phyloP scores from a whole-genome alignment of 1,140 invertebrate genomes.

The Pogonomyrmex barbatus region DNA sequence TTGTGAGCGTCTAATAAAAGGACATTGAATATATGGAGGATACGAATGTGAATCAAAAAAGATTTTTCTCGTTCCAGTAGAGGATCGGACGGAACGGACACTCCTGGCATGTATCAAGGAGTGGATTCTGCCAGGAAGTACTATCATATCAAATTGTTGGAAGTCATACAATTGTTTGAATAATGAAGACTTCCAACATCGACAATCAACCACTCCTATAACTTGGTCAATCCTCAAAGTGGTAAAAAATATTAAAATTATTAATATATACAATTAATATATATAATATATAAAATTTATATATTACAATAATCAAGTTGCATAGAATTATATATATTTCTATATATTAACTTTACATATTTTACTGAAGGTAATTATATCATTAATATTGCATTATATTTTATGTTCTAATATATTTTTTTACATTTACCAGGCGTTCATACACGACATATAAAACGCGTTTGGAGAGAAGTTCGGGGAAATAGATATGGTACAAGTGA shows the following conservation, averaged over 20 bases:
- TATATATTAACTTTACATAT: too few species aligned
- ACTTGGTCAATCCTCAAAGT: background rate
- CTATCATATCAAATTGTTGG: too few species aligned
- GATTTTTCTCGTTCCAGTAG: background rate
- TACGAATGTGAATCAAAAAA: background rate
- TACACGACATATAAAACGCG: background rate
- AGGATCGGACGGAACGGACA: background rate
- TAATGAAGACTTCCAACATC: background rate
- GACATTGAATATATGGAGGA: background rate
- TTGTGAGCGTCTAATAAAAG: background rate
- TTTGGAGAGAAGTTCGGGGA: background rate
- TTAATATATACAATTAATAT: too few species aligned
- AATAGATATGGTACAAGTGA: too few species aligned
- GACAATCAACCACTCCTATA: background rate
- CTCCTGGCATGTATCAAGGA: constrained; percentile 5
- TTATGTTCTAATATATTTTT: background rate
- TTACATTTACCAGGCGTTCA: background rate
- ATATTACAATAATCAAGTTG: too few species aligned
- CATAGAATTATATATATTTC: too few species aligned
- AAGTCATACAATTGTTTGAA: background rate
- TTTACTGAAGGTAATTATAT: too few species aligned
- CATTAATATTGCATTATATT: too few species aligned
- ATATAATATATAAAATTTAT: too few species aligned
- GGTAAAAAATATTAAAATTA: background rate
- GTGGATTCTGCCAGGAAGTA: background rate